Percentiles rank a stretch among this genome's conserved stretches.
Conservation (phyloP, 2,888 invertebrate genomes). For the Ochropleura leucogaster region DNA sequence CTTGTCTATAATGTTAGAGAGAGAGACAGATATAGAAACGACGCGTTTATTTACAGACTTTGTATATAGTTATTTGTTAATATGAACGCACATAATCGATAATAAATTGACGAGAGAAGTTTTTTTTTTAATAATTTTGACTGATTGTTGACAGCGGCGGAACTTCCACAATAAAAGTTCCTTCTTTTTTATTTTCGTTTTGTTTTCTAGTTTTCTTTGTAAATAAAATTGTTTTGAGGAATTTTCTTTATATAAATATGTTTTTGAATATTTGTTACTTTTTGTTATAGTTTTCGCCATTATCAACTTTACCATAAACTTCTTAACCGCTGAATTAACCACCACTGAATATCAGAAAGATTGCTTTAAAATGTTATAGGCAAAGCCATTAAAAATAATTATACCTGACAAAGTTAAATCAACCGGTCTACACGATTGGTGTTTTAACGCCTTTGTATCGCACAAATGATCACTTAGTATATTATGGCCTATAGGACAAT, state of each 20-base stretch:
- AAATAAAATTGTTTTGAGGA: conserved; percentile 29
- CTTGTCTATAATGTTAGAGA: conserved; percentile 51
- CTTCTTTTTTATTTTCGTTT: conserved; percentile 28
- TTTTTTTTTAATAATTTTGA: conserved; percentile 43
- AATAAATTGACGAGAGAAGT: conserved; percentile 37
- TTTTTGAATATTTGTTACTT: conserved; percentile 21
- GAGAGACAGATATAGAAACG: conserved; percentile 52
- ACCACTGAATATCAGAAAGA: conserved; percentile 32
- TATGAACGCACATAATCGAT: conserved; percentile 63
- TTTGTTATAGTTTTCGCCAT: background rate
- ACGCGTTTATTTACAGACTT: conserved; percentile 60
- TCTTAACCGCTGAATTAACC: conserved; percentile 8
- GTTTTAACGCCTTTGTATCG: conserved; percentile 48
- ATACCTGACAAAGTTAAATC: conserved; percentile 14
- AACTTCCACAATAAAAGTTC: conserved; percentile 35
- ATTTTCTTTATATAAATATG: conserved; percentile 8
- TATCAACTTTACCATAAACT: background rate
- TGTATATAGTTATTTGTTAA: conserved; percentile 62
- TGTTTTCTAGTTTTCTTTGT: conserved; percentile 33
- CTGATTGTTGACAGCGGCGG: conserved; percentile 12
- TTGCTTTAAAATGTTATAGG: conserved; percentile 26
- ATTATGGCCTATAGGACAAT: conserved; percentile 43
- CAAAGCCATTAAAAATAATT: conserved; percentile 29
- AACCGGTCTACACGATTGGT: conserved; percentile 15
- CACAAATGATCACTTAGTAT: conserved; percentile 54